These are phyloP conservation scores for Phrynosoma blainvillii DNA, from an alignment of 2,113 vertebrate genomes.

Conservation along the genomic window DNA sequence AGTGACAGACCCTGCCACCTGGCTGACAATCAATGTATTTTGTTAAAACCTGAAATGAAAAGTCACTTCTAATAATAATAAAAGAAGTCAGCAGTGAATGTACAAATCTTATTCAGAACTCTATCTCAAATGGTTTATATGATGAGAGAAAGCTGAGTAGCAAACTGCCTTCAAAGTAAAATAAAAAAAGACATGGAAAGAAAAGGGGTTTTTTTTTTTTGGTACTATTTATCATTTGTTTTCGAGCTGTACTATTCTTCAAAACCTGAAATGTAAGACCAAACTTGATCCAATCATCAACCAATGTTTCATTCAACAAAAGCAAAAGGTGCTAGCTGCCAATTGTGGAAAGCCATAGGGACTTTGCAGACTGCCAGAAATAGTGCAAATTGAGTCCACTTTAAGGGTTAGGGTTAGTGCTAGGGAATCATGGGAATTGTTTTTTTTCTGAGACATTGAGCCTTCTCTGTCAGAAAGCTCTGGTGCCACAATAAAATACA, in stretches of 20 bases:
- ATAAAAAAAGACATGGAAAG: not conserved
- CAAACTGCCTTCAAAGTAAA: not conserved
- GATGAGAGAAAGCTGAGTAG: conserved; percentile 2
- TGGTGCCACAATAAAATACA: no score
- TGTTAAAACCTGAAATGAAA: conserved; percentile 29
- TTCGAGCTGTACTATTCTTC: not conserved
- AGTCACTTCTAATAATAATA: conserved; percentile 30
- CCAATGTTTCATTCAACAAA: not conserved
- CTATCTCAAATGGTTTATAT: not conserved
- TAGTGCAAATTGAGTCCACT: no score
- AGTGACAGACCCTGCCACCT: conserved; percentile 19
- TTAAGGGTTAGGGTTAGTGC: no score
- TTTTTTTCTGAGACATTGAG: no score
- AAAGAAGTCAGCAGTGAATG: conserved; percentile 11
- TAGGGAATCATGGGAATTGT: no score
- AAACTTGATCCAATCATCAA: not conserved
- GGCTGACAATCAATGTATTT: not conserved
- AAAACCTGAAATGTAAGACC: not conserved
- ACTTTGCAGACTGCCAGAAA: no score
- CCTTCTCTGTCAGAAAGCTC: no score
- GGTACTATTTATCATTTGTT: not conserved
- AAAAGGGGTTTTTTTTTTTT: not conserved
- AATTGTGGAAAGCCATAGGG: not conserved
- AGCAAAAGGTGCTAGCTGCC: not conserved
- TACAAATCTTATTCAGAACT: conserved; percentile 18